Evolutionary conservation across 2,113 vertebrate species (phyloP).

Genomic region (Paramormyrops kingsleyae): DNA sequence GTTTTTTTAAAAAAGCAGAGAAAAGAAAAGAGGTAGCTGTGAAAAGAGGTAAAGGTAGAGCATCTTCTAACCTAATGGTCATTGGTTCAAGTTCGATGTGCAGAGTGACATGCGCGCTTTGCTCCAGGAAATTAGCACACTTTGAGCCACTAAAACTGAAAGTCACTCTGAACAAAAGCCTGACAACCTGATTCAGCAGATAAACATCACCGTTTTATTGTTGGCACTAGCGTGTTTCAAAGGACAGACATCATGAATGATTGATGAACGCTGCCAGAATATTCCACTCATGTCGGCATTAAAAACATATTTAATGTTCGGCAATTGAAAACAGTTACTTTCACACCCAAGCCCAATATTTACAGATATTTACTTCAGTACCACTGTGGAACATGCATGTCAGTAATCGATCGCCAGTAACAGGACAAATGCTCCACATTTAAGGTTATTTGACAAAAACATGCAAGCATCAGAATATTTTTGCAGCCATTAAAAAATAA

Average conservation of each 20-base stretch:
- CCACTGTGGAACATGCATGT: not conserved
- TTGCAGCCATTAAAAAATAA: not conserved
- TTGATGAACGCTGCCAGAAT: not conserved
- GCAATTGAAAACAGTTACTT: not conserved
- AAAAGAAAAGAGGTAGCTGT: too few species aligned
- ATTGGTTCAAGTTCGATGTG: not conserved
- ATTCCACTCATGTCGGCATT: not conserved
- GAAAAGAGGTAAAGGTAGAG: not conserved
- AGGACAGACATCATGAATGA: not conserved
- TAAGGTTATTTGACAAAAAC: not conserved
- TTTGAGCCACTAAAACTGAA: not conserved
- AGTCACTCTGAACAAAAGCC: not conserved
- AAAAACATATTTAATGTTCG: not conserved
- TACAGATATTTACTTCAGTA: not conserved
- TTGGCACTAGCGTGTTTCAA: not conserved
- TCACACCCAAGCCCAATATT: not conserved
- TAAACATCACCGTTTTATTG: not conserved
- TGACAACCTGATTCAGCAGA: not conserved
- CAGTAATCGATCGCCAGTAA: not conserved
- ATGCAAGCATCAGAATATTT: not conserved
- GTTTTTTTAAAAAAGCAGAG: not conserved
- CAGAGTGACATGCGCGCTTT: not conserved
- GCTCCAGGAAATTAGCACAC: not conserved
- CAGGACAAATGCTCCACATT: not conserved
- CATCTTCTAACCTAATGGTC: not conserved